Evolutionary conservation across 2,797 vertebrate species (phyloP).

Genomic region (Labroides dimidiatus): DNA sequence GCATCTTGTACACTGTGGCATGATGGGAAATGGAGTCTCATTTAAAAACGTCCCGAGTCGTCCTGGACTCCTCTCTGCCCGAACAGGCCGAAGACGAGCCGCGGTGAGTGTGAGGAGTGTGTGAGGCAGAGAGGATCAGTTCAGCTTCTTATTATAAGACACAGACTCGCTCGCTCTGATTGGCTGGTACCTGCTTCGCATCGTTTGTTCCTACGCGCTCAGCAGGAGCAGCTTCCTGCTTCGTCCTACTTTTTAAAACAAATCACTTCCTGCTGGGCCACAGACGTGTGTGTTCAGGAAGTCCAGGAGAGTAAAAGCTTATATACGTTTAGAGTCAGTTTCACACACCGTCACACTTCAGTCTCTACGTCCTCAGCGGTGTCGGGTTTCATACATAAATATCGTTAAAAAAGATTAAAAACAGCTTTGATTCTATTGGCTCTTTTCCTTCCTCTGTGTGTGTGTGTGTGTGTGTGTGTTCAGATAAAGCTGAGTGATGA

Average conservation of each 20-base stretch:
- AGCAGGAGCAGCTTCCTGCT: conserved; percentile 18
- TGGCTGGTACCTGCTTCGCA: conserved; percentile 23
- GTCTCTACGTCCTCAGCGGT: conserved; percentile 59
- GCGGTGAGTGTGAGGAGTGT: conserved; percentile 37
- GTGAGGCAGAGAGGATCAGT: conserved; percentile 24
- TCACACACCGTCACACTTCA: conserved; percentile 36
- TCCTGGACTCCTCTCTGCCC: conserved; percentile 25
- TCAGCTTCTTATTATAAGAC: too few species aligned
- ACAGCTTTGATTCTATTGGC: conserved; percentile 64
- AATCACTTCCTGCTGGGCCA: conserved; percentile 21
- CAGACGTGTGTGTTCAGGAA: background rate
- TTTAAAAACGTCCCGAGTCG: conserved; percentile 10
- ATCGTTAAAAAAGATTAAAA: conserved; percentile 54
- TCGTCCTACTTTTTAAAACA: conserved; percentile 27
- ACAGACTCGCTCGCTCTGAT: conserved; percentile 46
- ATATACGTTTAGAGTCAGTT: conserved; percentile 53
- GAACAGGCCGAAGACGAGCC: conserved; percentile 10
- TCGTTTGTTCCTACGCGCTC: conserved; percentile 7
- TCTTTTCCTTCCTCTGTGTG: conserved; percentile 61
- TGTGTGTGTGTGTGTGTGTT: conserved; percentile 35
- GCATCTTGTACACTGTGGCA: conserved; percentile 32
- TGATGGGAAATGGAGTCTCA: conserved; percentile 42
- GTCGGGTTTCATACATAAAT: conserved; percentile 71
- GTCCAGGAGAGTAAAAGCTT: conserved; percentile 60
- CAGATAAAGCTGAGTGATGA: conserved; percentile 52